These are phyloP conservation scores for Dasyornis broadbenti DNA, from an alignment of 2,113 vertebrate species.

Conservation along the genomic window DNA sequence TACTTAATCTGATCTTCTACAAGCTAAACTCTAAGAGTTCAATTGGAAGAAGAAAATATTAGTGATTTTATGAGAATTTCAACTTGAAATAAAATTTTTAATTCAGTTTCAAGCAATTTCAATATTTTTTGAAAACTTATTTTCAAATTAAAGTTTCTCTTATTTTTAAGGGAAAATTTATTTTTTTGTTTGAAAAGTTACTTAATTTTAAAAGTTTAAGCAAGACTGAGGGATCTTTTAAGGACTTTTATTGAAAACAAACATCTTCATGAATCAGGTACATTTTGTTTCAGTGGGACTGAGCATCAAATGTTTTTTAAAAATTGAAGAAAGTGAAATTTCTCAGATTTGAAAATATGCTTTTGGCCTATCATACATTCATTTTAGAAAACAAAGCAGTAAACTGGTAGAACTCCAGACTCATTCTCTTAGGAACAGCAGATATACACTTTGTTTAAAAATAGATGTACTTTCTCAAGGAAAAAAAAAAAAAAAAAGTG, in stretches of 20 bases:
- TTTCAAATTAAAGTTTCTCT: too few relatives aligned
- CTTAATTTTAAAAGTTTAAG: background rate
- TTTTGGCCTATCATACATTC: background rate
- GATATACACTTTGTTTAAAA: background rate
- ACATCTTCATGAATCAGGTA: background rate
- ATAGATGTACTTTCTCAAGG: background rate
- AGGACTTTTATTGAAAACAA: background rate
- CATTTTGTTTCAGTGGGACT: background rate
- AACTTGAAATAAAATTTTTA: background rate
- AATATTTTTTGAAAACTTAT: background rate
- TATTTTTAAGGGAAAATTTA: accelerated
- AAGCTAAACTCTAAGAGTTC: background rate
- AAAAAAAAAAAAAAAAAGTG: background rate
- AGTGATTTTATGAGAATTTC: background rate
- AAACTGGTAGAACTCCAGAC: background rate
- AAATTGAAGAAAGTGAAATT: background rate
- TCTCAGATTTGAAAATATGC: background rate
- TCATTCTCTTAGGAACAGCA: background rate
- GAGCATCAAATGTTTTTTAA: background rate
- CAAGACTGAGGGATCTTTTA: background rate
- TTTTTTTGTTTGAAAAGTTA: background rate
- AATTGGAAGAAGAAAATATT: background rate
- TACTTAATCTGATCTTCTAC: background rate
- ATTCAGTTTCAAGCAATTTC: background rate
- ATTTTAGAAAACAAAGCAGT: background rate